Evolutionary conservation across 2,888 invertebrate genomes (phyloP), one percentile per base, ranked within the genome.

Genomic region (Clitarchus hookeri): DNA sequence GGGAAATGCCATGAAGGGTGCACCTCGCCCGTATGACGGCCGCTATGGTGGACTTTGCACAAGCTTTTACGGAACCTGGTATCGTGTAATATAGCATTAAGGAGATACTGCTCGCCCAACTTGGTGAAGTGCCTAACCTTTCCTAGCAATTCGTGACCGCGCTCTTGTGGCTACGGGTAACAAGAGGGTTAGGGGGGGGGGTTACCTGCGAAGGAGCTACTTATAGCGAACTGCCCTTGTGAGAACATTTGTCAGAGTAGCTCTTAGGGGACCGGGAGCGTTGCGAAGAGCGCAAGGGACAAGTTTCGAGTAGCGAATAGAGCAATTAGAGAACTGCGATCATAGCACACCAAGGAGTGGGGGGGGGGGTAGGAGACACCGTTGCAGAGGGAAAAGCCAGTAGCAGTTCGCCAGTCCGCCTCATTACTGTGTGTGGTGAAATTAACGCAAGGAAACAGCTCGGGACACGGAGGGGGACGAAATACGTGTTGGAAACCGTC

Each of bases 141-240:
- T 23, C 65, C 23, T 23, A 65, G n/a, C 65, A 65, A n/a, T 65
- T 65, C 65, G 65, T 65, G 6, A n/a, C 65, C 23, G 65, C n/a
- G 65, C 65, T n/a, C 65, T 65, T 65, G 65, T 65, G 65, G 65
- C 23, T 2, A n/a, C 65, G 19, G 65, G 65, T 12, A 65, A 65
- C 65, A 65, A 23, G 65, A 19, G 65, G 48, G 12, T 16, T 8
- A 19, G 65, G 16, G n/a, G 65, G 23, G 65, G 65, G n/a, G 16
- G 65, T 2, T 6, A n/a, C 36, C 36, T 36, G 19, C 8, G 23
- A 23, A 65, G 65, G 65, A n/a, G 23, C 65, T 11, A 65, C 65
- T 65, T 65, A n/a, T n/a, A 65, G 65, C 65, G 65, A 65, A 65
- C 65, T 65, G 65, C 65, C 65, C 65, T 65, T 65, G 65, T 65